phyloP scores from a whole-genome alignment of 2,113 vertebrate genomes.

The Paratilapia polleni region DNA sequence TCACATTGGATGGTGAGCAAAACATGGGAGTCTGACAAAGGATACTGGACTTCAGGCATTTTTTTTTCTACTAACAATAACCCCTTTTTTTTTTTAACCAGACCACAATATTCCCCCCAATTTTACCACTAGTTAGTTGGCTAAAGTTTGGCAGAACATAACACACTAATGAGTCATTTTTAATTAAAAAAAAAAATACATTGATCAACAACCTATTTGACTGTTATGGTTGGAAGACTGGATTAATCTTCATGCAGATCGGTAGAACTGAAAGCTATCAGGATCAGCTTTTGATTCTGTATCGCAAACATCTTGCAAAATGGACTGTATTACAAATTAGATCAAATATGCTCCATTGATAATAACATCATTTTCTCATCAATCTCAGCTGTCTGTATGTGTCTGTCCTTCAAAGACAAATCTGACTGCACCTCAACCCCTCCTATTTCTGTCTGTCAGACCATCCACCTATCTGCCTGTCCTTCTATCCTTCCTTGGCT shows the following conservation, averaged over 20 bases:
- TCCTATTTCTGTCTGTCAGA: conserved; percentile 48
- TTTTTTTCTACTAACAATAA: neutral
- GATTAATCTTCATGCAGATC: neutral
- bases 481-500: conserved; percentile 55
- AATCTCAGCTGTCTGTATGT: conserved; percentile 17
- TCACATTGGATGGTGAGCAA: neutral
- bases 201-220: neutral
- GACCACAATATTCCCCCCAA: too few species aligned
- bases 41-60: neutral
- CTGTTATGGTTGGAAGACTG: neutral
- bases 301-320: neutral
- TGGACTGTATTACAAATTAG: neutral
- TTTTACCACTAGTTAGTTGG: neutral
- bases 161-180: neutral
- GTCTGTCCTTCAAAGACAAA: conserved; percentile 22
- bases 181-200: too few species aligned
- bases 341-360: conserved; percentile 30
- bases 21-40: neutral
- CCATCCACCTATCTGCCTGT: conserved; percentile 45
- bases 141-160: neutral
- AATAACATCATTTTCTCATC: conserved; percentile 11
- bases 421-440: conserved; percentile 42
- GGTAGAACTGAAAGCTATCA: neutral
- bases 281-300: neutral
- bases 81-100: neutral